These are phyloP conservation scores for Stichopus horrens DNA, from an alignment of 53 echinoderm and acorn worm genomes.

Conservation along the genomic window DNA sequence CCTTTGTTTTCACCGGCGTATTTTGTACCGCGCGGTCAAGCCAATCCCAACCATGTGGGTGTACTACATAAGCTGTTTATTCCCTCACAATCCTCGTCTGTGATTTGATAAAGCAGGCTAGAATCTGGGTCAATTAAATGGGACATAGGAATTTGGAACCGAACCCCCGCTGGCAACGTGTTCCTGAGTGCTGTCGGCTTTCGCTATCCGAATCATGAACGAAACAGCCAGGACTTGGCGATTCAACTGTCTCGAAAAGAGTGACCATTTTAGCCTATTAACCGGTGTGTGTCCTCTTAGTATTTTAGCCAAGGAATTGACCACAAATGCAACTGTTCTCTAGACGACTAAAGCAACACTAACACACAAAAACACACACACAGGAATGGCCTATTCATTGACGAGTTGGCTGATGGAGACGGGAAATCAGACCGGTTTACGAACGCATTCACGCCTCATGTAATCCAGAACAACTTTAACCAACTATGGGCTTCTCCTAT, in stretches of 20 bases:
- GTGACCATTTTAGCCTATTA: not conserved
- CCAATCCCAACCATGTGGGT: conserved; percentile 13
- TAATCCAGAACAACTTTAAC: too few species aligned
- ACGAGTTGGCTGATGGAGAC: too few species aligned
- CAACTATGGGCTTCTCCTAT: too few species aligned
- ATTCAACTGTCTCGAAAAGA: not conserved
- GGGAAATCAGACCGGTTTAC: too few species aligned
- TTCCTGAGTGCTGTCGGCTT: conserved; percentile 20
- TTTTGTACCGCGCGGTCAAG: conserved; percentile 9
- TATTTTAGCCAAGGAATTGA: too few species aligned
- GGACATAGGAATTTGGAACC: conserved; percentile 31
- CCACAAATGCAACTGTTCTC: too few species aligned
- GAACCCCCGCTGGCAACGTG: conserved; percentile 23
- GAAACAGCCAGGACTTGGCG: not conserved
- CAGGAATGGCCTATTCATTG: too few species aligned
- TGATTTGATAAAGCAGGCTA: conserved; percentile 20
- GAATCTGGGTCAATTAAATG: conserved; percentile 43
- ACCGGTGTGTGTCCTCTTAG: too few species aligned
- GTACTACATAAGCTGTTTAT: conserved; percentile 21
- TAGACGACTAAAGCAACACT: too few species aligned
- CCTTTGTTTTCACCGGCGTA: conserved; percentile 32
- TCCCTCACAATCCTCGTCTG: conserved; percentile 12
- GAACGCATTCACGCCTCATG: too few species aligned
- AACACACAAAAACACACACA: too few species aligned
- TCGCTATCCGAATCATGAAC: not conserved